Percentiles rank a stretch among this genome's conserved stretches.
Conservation (phyloP, 2,113 vertebrate genomes). For the Notothenia coriiceps region DNA sequence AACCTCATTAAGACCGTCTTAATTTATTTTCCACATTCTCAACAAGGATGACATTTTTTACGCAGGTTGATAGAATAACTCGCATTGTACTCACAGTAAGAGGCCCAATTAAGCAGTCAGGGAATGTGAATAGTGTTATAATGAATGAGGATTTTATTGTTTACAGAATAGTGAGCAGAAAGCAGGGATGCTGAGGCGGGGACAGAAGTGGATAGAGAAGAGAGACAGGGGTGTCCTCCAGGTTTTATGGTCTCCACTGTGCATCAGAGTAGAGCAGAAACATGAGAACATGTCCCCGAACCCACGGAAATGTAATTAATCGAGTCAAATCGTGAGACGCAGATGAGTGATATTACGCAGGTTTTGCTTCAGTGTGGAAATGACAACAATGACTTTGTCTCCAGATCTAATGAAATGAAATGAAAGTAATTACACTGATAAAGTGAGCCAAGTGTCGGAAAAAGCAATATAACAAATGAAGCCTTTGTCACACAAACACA, state of each 20-base stretch:
- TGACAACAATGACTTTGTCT: conserved; percentile 24
- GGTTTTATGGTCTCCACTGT: conserved; percentile 43
- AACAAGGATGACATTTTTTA: conserved; percentile 51
- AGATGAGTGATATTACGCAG: conserved; percentile 7
- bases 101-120: conserved; percentile 56
- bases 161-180: conserved; percentile 44
- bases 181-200: conserved; percentile 3
- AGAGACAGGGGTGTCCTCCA: conserved; percentile 32
- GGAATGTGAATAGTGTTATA: conserved; percentile 56
- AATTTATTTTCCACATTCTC: conserved; percentile 52
- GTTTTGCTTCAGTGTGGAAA: neutral
- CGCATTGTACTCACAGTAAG: conserved; percentile 35
- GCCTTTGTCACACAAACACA: neutral
- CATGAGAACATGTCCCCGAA: conserved; percentile 18
- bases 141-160: conserved; percentile 70
- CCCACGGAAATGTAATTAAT: conserved; percentile 5
- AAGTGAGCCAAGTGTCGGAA: neutral
- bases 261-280: conserved; percentile 12
- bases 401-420: conserved; percentile 30
- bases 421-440: conserved; percentile 32
- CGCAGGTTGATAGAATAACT: conserved; percentile 52
- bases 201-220: too few relatives aligned
- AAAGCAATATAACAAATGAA: conserved; percentile 4
- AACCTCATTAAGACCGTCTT: conserved; percentile 41
- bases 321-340: neutral